Base-by-base conservation (phyloP, 2,888 invertebrate species). In the Drosophila incognita region DNA sequence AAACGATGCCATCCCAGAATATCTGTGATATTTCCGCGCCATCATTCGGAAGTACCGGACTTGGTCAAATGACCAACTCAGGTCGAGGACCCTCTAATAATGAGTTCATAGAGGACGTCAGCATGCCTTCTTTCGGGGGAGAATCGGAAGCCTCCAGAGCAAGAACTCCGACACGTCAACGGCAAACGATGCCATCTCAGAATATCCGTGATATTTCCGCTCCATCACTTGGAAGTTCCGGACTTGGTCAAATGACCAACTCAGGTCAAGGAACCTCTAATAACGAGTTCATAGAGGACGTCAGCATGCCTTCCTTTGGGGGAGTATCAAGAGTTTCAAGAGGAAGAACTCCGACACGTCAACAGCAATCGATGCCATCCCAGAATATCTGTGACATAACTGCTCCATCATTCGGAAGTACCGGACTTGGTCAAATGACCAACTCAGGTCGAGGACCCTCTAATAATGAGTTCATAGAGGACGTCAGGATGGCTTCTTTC, bases 61-160 rank as follows among this genome's bases (percentile, higher is more conserved):
- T 36, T 1, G 15, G 52, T 33, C 13, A 31, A 15, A 27, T 42
- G 15, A 46, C 38, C 1, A 53, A 1, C 4, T 24, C 53, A 3
- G 5, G 6, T 36, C 15, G 6, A 15, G 24, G 18, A 53, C 18
- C 3, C 1, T 10, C 24, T 4, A 3, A 6, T 11, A 33, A 35
- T 42, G 49, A 60, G 8, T 57, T 38, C 29, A 6, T 51, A 7
- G 57, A 65, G 11, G 33, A 71, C 29, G 18, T 68, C 4, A 48
- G 62, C 2, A 75, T 67, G 74, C 75, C 77, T 4, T 49, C 66
- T 2, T n/a, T 56, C 27, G 29, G 27, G 11, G 11, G 31, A 29
- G 21, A 40, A 13, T 56, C 27, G 8, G 1, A 27, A n/a, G 13
- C 6, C 2, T 51, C 51, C 0, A 24, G 33, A 35, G 10, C 38